Conservation (phyloP, 2,797 vertebrate species). For the Oophaga sylvatica region DNA sequence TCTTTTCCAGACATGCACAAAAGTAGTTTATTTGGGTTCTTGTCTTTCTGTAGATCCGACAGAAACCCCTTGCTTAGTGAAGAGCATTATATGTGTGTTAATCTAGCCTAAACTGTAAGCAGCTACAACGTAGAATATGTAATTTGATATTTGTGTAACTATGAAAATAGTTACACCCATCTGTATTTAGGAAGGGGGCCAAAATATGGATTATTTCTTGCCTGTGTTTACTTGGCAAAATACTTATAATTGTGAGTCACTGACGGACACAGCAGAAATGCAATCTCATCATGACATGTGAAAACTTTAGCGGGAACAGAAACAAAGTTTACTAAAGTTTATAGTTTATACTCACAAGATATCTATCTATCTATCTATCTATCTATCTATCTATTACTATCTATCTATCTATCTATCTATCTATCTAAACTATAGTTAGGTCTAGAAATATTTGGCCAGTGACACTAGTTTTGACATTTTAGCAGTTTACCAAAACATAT, state of each 20-base stretch:
- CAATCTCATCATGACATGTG: conserved; percentile 24
- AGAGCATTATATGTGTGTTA: too few species aligned
- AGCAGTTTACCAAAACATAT: too few species aligned
- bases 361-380: not conserved
- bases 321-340: too few species aligned
- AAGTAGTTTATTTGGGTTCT: too few species aligned
- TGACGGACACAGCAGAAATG: conserved; percentile 28
- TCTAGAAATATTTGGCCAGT: too few species aligned
- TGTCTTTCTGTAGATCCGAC: too few species aligned
- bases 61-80: too few species aligned
- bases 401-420: too few species aligned
- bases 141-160: not conserved
- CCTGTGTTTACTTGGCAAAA: conserved; percentile 29
- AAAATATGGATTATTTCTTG: not conserved
- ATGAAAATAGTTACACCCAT: conserved; percentile 14
- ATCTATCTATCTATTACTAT: too few species aligned
- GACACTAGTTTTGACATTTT: too few species aligned
- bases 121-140: not conserved
- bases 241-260: conserved; percentile 5
- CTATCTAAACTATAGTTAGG: too few species aligned
- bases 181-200: not conserved
- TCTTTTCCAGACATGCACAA: too few species aligned
- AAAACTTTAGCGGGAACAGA: not conserved
- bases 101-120: not conserved
- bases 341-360: not conserved